Percentiles rank a stretch among this genome's conserved stretches.
Evolutionary conservation across 2,888 invertebrate genomes (phyloP).

Genomic region (Furcula furcula): DNA sequence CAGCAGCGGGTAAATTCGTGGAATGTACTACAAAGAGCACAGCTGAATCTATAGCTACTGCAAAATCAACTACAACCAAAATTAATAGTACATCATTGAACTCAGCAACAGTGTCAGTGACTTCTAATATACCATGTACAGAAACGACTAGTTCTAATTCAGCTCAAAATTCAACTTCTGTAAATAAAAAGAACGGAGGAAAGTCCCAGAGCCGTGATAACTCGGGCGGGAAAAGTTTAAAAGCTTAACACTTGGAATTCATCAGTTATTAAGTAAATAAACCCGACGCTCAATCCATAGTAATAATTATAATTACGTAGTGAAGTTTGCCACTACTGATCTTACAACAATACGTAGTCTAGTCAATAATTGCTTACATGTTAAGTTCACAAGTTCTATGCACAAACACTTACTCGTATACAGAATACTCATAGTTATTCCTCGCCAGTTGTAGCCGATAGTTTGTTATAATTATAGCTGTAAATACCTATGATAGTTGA

Average conservation of each 20-base stretch:
- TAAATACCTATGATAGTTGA: conserved; percentile 15
- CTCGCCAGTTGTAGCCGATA: conserved; percentile 14
- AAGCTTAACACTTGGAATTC: conserved; percentile 40
- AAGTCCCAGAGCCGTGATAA: conserved; percentile 32
- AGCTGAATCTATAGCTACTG: neutral
- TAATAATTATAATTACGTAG: conserved; percentile 28
- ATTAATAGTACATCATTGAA: conserved; percentile 7
- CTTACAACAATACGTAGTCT: conserved; percentile 8
- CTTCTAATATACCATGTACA: conserved; percentile 7
- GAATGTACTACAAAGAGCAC: conserved; percentile 11
- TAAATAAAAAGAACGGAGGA: conserved; percentile 27
- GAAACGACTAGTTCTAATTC: conserved; percentile 3
- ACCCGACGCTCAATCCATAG: conserved; percentile 51
- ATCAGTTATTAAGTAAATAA: conserved; percentile 32
- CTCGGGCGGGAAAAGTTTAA: conserved; percentile 34
- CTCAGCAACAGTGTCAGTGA: conserved; percentile 5
- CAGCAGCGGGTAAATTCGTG: conserved; percentile 9
- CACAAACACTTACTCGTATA: neutral
- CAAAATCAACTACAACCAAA: conserved; percentile 1
- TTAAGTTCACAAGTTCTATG: conserved; percentile 15
- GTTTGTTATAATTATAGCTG: conserved; percentile 23
- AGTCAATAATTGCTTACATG: conserved; percentile 15
- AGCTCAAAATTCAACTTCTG: conserved; percentile 13
- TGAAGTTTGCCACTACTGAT: neutral
- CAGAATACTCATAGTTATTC: conserved; percentile 18